These are phyloP conservation scores for Drosophila kanekoi DNA, from an alignment of 2,888 invertebrate species.

Conservation along the genomic window DNA sequence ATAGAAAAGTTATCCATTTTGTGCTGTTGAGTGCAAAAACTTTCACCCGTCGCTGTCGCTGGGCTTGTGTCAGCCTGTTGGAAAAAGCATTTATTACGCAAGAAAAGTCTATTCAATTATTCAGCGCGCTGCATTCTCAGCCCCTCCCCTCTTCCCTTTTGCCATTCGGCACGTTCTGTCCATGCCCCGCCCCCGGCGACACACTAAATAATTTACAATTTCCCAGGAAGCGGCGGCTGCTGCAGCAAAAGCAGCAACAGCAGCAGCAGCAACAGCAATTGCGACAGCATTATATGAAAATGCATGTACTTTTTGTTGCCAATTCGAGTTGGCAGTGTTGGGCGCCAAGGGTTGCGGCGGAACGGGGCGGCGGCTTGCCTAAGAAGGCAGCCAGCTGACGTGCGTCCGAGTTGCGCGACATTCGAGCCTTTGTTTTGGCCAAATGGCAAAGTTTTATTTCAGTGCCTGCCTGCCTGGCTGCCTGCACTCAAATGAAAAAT, in stretches of 20 bases:
- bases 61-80: constrained; percentile 65
- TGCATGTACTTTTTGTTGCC: constrained; percentile 67
- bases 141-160: neutral
- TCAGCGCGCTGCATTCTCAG: constrained; percentile 60
- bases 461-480: constrained; percentile 30
- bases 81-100: constrained; percentile 79
- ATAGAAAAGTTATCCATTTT: constrained; percentile 35
- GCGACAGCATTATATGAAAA: constrained; percentile 67
- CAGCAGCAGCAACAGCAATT: constrained; percentile 14
- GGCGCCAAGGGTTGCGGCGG: neutral
- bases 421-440: constrained; percentile 71
- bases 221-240: constrained; percentile 42
- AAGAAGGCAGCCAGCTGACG: constrained; percentile 65
- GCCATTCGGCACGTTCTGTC: neutral
- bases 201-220: constrained; percentile 78
- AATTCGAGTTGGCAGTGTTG: constrained; percentile 41
- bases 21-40: constrained; percentile 56
- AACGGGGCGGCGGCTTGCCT: neutral
- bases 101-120: constrained; percentile 81
- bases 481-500: constrained; percentile 78
- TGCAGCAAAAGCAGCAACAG: constrained; percentile 21
- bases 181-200: constrained; percentile 44
- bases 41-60: constrained; percentile 54
- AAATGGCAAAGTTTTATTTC: constrained; percentile 80
- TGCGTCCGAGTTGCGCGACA: constrained; percentile 66